Evolutionary conservation across 2,113 vertebrate genomes (phyloP).

Genomic region (Fulmarus glacialis): DNA sequence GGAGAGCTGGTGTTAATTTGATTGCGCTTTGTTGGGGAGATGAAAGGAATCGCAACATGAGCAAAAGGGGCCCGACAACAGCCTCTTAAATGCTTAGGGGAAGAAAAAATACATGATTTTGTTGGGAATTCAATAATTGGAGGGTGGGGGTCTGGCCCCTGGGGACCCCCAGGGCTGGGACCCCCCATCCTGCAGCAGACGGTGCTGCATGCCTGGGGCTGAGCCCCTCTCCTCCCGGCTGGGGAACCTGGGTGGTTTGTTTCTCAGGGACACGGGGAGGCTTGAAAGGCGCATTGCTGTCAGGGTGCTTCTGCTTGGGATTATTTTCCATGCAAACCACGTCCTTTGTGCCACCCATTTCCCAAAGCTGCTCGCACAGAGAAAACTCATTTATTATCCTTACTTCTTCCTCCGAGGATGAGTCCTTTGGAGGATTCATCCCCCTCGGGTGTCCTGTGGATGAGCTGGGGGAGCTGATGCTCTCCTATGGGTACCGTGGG

Average conservation of each 20-base stretch:
- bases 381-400: background rate
- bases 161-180: background rate
- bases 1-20: conserved; percentile 2
- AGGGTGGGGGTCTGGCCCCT: background rate
- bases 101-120: background rate
- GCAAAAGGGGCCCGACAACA: background rate
- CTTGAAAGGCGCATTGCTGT: background rate
- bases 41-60: background rate
- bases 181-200: background rate
- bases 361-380: background rate
- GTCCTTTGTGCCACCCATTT: background rate
- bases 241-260: background rate
- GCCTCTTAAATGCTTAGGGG: background rate
- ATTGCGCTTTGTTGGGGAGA: background rate
- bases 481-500: background rate
- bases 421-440: background rate
- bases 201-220: background rate
- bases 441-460: background rate
- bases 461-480: background rate
- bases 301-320: background rate
- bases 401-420: background rate
- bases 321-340: background rate
- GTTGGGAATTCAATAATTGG: background rate
- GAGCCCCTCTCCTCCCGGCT: background rate
- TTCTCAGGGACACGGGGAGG: background rate